Evolutionary conservation across 2,888 invertebrate species (phyloP).

Genomic region (Cyaniris semiargus): DNA sequence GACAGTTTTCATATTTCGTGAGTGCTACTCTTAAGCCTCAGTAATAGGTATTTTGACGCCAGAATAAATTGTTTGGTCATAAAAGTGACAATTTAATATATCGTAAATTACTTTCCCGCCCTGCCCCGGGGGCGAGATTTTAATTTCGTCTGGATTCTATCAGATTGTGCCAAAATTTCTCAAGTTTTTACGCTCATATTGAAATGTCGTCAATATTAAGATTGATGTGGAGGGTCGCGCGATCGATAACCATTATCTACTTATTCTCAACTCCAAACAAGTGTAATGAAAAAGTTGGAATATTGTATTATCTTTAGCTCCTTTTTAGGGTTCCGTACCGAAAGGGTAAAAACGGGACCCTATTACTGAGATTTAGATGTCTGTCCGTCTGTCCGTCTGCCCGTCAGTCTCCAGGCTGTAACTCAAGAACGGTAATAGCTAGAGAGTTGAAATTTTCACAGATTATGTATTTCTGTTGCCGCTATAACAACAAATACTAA

Average conservation of each 20-base stretch:
- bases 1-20: not conserved
- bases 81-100: constrained; percentile 6
- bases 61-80: constrained; percentile 9
- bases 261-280: constrained; percentile 23
- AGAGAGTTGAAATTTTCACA: no score
- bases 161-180: not conserved
- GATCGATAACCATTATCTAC: constrained; percentile 23
- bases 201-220: constrained; percentile 16
- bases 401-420: no score
- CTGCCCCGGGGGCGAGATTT: not conserved
- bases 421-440: no score
- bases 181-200: constrained; percentile 18
- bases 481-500: no score
- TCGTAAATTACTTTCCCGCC: not conserved
- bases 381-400: no score
- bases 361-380: no score
- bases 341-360: no score
- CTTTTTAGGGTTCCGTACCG: not conserved
- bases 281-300: constrained; percentile 26
- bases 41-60: not conserved
- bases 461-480: no score
- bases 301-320: not conserved
- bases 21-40: not conserved
- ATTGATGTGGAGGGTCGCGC: constrained; percentile 27
- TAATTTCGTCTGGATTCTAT: constrained; percentile 6